These are phyloP conservation scores for Delphinapterus leucas DNA, from an alignment of 2,113 vertebrate genomes.

Conservation along the genomic window DNA sequence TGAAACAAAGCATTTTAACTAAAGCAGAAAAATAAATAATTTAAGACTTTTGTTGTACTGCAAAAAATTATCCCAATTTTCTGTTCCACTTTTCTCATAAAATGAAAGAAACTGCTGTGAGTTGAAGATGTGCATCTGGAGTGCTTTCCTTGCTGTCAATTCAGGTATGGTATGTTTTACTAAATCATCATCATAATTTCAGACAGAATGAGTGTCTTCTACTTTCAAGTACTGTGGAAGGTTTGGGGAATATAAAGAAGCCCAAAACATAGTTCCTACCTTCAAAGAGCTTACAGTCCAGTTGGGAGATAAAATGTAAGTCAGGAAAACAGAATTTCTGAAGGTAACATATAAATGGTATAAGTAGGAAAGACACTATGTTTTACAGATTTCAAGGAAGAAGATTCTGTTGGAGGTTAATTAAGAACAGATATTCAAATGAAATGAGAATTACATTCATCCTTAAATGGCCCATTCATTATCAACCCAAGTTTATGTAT, in stretches of 20 bases:
- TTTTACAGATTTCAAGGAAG: not conserved
- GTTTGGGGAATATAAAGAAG: not conserved
- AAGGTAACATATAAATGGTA: not conserved
- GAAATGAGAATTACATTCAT: not conserved
- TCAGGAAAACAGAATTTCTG: not conserved
- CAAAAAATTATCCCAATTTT: not conserved
- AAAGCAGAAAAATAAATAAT: not conserved
- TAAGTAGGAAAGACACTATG: not conserved
- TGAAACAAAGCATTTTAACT: not conserved
- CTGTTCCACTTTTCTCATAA: not conserved
- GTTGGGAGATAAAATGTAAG: not conserved
- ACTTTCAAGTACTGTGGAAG: not conserved
- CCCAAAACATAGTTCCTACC: not conserved
- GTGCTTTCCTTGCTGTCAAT: not conserved
- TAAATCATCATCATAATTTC: not conserved
- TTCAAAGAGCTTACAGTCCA: not conserved
- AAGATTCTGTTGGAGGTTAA: not conserved
- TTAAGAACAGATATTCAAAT: not conserved
- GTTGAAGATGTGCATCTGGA: not conserved
- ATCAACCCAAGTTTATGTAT: not conserved
- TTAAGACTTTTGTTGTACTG: not conserved
- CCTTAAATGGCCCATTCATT: not conserved
- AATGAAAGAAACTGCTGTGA: not conserved
- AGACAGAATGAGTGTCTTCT: not conserved
- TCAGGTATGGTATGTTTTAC: not conserved